These are phyloP conservation scores for Drepanosiphum platanoidis DNA, from an alignment of 2,888 invertebrate species.

Conservation along the genomic window DNA sequence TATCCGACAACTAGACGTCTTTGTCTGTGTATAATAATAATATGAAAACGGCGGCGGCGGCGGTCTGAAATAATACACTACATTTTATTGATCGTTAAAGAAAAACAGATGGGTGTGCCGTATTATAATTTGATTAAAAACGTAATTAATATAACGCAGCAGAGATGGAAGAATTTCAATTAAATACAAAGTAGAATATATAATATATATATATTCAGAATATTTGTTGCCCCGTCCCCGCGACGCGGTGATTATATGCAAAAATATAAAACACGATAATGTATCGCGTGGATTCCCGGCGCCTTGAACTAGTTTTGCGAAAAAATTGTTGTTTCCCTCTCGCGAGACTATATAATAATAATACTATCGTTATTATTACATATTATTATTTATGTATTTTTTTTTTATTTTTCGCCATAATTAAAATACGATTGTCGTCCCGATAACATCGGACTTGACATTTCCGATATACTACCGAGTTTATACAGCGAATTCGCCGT, in stretches of 20 bases:
- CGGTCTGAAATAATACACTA: conserved; percentile 46
- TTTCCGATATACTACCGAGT: not conserved
- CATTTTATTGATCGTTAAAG: conserved; percentile 57
- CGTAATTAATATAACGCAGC: conserved; percentile 38
- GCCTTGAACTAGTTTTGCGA: not conserved
- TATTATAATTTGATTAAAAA: conserved; percentile 52
- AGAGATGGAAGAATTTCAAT: conserved; percentile 53
- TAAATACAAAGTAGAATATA: conserved; percentile 40
- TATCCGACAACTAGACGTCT: conserved; percentile 16
- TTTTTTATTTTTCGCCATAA: not conserved
- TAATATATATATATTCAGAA: too few species aligned
- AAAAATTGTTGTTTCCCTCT: conserved; percentile 15
- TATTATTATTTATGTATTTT: too few species aligned
- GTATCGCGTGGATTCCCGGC: not conserved
- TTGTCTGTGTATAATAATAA: conserved; percentile 26
- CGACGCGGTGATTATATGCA: conserved; percentile 32
- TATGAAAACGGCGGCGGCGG: conserved; percentile 30
- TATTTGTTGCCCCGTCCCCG: conserved; percentile 19
- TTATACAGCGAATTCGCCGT: not conserved
- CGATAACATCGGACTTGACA: not conserved
- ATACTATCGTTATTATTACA: too few species aligned
- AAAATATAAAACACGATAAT: not conserved
- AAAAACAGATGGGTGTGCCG: conserved; percentile 33
- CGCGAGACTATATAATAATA: not conserved
- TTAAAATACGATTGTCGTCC: not conserved